phyloP scores from a whole-genome alignment of 2,888 invertebrate species.

The Lomographa bimaculata region DNA sequence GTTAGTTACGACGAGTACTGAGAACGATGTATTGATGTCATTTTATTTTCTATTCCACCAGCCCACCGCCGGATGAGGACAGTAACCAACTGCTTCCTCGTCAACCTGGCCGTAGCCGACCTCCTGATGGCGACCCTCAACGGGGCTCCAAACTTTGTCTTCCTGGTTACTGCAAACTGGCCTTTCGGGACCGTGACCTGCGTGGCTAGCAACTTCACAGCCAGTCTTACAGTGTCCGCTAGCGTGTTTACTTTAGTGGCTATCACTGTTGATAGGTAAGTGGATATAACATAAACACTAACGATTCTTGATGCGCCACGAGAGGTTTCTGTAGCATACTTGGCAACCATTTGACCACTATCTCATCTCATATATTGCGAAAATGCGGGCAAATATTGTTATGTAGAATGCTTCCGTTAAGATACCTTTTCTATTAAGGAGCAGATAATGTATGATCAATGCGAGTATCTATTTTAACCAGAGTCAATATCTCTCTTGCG shows the following conservation, averaged over 20 bases:
- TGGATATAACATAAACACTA: conserved; percentile 7
- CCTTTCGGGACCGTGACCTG: conserved; percentile 93
- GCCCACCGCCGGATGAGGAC: conserved; percentile 93
- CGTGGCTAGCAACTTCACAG: conserved; percentile 94
- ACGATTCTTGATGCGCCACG: too few relatives aligned
- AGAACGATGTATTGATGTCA: too few relatives aligned
- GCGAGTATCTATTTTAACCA: too few relatives aligned
- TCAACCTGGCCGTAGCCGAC: conserved; percentile 94
- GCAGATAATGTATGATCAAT: too few relatives aligned
- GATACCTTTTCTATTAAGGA: too few relatives aligned
- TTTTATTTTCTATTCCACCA: conserved; percentile 55
- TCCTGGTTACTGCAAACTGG: conserved; percentile 94
- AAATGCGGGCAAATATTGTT: too few relatives aligned
- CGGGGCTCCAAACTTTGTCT: conserved; percentile 94
- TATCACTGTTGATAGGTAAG: conserved; percentile 95
- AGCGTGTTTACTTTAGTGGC: conserved; percentile 96
- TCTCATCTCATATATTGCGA: too few relatives aligned
- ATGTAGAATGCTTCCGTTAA: too few relatives aligned
- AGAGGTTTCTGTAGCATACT: too few relatives aligned
- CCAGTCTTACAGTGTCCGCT: conserved; percentile 94
- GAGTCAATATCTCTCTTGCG: too few relatives aligned
- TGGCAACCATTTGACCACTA: too few relatives aligned
- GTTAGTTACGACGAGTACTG: too few relatives aligned
- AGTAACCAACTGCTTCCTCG: conserved; percentile 95
- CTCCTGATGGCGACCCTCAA: conserved; percentile 93